Percentiles rank a stretch among this genome's conserved stretches.
These are phyloP conservation scores for Drosophila quinaria DNA, from an alignment of 2,888 invertebrate genomes.

Conservation along the genomic window DNA sequence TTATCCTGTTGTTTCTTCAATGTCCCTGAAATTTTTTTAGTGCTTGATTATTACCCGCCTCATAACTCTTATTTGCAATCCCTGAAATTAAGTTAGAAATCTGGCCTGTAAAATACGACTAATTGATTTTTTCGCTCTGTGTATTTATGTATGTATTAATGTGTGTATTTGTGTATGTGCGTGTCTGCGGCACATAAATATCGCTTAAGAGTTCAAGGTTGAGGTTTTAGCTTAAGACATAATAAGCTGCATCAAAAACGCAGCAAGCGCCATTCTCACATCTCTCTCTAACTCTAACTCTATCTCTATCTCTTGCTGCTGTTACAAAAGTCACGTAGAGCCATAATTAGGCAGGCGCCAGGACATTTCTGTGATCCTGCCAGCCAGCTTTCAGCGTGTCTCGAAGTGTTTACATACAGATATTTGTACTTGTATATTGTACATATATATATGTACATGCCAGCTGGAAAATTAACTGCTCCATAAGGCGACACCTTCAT, in stretches of 20 bases:
- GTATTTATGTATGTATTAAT: slow-evolving; percentile 6
- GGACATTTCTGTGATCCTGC: slow-evolving; percentile 19
- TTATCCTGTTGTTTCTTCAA: no score
- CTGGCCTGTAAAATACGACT: no score
- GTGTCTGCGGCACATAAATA: slow-evolving; percentile 53
- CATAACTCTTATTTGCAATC: no score
- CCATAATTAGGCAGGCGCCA: slow-evolving; percentile 71
- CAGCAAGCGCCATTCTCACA: slow-evolving; percentile 44
- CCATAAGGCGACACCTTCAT: slow-evolving; percentile 69
- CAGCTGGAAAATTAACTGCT: slow-evolving; percentile 59
- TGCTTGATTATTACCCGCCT: no score
- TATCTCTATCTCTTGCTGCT: slow-evolving; percentile 2
- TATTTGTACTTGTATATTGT: slow-evolving; percentile 5
- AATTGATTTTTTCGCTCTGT: no score
- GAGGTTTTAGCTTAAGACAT: slow-evolving; percentile 14
- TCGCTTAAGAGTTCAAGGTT: slow-evolving; percentile 69
- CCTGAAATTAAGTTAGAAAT: no score
- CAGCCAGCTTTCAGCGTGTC: slow-evolving; percentile 20
- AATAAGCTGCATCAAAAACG: slow-evolving; percentile 44
- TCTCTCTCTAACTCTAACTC: background rate
- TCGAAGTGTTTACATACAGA: slow-evolving; percentile 15
- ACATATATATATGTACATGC: no score
- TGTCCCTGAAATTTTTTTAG: no score
- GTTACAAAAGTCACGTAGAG: slow-evolving; percentile 59
- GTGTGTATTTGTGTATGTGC: background rate